Evolutionary conservation across 2,113 vertebrate genomes (phyloP).

Genomic region (Crotalus tigris): DNA sequence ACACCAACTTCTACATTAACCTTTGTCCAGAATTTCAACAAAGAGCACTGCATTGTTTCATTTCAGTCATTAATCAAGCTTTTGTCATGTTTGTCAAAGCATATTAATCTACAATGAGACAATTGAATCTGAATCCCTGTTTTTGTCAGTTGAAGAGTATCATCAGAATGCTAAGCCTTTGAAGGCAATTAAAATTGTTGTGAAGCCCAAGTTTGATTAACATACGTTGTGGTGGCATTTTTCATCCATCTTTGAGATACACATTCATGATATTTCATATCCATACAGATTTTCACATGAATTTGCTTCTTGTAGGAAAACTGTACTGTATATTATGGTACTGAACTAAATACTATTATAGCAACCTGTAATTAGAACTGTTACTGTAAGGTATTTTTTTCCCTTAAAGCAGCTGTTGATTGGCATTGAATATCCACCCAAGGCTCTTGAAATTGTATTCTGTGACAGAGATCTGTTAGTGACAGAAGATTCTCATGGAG

Average conservation of each 20-base stretch:
- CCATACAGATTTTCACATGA: neutral
- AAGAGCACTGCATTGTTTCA: neutral
- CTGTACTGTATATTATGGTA: neutral
- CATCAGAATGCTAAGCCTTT: neutral
- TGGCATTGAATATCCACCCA: neutral
- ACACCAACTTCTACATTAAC: neutral
- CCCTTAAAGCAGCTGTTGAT: neutral
- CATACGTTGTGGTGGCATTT: neutral
- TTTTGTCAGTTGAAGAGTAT: neutral
- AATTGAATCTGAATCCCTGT: neutral
- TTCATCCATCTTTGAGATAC: neutral
- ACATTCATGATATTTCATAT: neutral
- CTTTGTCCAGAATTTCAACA: neutral
- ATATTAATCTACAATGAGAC: neutral
- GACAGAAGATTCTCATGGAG: neutral
- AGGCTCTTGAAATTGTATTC: neutral
- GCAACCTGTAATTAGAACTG: neutral
- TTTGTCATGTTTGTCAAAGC: neutral
- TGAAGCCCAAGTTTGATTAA: neutral
- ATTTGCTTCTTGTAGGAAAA: neutral
- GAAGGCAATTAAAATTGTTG: neutral
- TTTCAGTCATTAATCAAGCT: neutral
- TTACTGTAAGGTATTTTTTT: neutral
- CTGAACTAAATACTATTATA: neutral
- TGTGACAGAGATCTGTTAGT: neutral